phyloP scores from a whole-genome alignment of 2,113 vertebrate species.

The Corythaixoides concolor region DNA sequence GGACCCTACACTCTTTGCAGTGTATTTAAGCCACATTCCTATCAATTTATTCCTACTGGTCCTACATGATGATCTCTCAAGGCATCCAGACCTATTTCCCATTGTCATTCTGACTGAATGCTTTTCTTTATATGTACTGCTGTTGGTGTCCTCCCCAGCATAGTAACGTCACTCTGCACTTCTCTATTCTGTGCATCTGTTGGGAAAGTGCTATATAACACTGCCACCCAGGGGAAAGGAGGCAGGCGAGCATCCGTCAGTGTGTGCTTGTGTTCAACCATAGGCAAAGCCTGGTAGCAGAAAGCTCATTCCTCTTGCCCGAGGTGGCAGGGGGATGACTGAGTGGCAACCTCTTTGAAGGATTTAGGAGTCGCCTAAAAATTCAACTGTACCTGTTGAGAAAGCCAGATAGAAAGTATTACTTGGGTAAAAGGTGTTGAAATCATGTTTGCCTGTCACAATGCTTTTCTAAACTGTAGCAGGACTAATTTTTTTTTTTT shows the following conservation, averaged over 20 bases:
- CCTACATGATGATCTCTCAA: neutral
- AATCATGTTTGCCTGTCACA: neutral
- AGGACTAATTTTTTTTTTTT: neutral
- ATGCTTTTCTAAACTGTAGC: neutral
- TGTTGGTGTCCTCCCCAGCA: neutral
- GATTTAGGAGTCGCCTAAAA: neutral
- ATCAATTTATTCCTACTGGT: neutral
- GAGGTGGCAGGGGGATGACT: neutral
- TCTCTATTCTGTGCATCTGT: neutral
- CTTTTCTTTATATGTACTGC: fast-evolving
- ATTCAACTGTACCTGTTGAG: neutral
- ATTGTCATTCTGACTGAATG: fast-evolving
- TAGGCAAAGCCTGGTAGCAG: neutral
- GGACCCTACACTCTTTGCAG: too few relatives aligned
- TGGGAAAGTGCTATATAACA: neutral
- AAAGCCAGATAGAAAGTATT: neutral
- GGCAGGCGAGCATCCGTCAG: fast-evolving
- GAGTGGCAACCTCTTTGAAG: neutral
- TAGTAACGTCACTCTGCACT: fast-evolving
- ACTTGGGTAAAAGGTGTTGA: neutral
- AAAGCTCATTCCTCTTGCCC: neutral
- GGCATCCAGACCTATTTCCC: neutral
- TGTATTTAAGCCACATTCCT: neutral
- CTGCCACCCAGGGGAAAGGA: neutral
- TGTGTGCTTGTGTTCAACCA: fast-evolving